Evolutionary conservation across 2,888 invertebrate genomes (phyloP).

Genomic region (Onchidella celtica): DNA sequence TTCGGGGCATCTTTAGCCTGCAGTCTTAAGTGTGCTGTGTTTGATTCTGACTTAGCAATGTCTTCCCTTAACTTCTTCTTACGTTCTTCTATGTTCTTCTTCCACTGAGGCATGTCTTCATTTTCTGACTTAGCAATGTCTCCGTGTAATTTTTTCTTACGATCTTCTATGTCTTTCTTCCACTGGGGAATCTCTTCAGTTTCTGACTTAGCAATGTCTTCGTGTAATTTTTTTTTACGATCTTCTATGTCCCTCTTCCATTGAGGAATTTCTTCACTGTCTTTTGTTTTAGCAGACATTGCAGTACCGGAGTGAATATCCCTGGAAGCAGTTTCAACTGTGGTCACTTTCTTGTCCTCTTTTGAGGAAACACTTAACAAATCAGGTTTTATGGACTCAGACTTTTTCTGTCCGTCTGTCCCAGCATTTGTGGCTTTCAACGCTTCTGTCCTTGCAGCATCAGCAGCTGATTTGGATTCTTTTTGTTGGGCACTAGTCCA

Average conservation of each 20-base stretch:
- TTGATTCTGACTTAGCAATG: conserved; percentile 15
- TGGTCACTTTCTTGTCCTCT: background rate
- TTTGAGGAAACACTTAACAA: no score
- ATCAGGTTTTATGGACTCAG: no score
- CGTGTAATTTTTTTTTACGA: conserved; percentile 32
- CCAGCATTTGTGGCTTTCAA: background rate
- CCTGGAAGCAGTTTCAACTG: background rate
- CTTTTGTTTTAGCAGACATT: background rate
- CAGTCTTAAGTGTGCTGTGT: background rate
- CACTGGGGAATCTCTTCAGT: background rate
- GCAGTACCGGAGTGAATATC: background rate
- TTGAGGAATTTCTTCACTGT: background rate
- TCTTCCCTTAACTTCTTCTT: conserved; percentile 39
- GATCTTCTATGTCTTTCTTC: conserved; percentile 38
- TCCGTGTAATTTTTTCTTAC: conserved; percentile 33
- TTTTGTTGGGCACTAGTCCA: conserved; percentile 1
- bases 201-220: conserved; percentile 11
- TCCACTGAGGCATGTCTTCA: conserved; percentile 46
- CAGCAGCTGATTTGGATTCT: background rate
- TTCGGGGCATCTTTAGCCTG: background rate
- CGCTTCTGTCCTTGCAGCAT: background rate
- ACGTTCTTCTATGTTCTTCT: conserved; percentile 41
- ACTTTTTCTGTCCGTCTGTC: background rate
- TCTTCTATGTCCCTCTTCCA: conserved; percentile 38
- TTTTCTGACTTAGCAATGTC: background rate